Evolutionary conservation across 1,140 invertebrate genomes (phyloP).

Genomic region (Drosophila kanapiae): DNA sequence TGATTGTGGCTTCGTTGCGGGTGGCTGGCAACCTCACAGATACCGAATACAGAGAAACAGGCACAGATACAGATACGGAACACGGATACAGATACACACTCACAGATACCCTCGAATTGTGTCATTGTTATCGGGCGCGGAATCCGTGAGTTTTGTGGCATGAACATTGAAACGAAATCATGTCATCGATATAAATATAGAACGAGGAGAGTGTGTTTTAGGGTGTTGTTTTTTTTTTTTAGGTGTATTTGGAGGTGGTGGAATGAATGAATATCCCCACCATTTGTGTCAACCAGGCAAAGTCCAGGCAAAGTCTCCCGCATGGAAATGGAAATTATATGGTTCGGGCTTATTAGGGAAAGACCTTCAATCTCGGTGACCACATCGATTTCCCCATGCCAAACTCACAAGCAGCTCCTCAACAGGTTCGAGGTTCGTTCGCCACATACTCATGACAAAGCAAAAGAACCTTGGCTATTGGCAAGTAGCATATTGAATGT

Average conservation of each 20-base stretch:
- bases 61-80: conserved; percentile 19
- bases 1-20: conserved; percentile 54
- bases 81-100: conserved; percentile 21
- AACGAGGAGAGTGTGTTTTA: conserved; percentile 30
- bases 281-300: conserved; percentile 33
- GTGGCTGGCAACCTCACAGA: conserved; percentile 38
- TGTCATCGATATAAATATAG: conserved; percentile 70
- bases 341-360: conserved; percentile 33
- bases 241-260: conserved; percentile 6
- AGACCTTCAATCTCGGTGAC: conserved; percentile 46
- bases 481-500: conserved; percentile 37
- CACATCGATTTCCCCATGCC: conserved; percentile 43
- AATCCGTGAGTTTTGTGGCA: conserved; percentile 68
- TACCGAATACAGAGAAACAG: conserved; percentile 5
- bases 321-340: conserved; percentile 31
- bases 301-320: conserved; percentile 36
- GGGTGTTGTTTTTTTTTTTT: conserved; percentile 2
- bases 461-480: conserved; percentile 36
- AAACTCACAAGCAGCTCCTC: conserved; percentile 29
- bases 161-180: conserved; percentile 70
- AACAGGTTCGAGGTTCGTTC: conserved; percentile 37
- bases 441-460: conserved; percentile 11
- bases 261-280: neutral
- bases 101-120: conserved; percentile 35
- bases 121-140: conserved; percentile 63